Base-by-base conservation (phyloP, 2,888 invertebrate genomes). In the Drosophila paramelanica region DNA sequence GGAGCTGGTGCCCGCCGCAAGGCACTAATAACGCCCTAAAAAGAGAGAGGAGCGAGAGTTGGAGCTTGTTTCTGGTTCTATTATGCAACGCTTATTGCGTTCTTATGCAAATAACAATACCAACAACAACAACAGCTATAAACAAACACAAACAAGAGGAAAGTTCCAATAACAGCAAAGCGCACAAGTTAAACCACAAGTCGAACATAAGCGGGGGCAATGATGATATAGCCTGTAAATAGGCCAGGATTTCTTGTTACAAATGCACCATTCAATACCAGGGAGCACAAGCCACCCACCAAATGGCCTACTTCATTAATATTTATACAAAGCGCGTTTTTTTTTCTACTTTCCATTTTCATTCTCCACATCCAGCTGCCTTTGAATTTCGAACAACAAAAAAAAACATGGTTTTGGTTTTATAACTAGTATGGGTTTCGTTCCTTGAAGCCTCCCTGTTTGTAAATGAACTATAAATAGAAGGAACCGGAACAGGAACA, bases 171-270 rank as follows among this genome's bases (percentile, higher is more conserved):
- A 77, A 73, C 58, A 77, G 64, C 67, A 64, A 67, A 57, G 43
- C 66, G 47, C 74, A 74, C 50, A 60, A 74, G 64, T 58, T 42
- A 31, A 67, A 59, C 67, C 49, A 57, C 71, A 38, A 50, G 39
- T 38, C 14, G 39, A 38, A 25, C 10, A 33, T 36, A 36, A 50
- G 7, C 11, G 53, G 42, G 23, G 20, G 53, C 23, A 46, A 51
- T 62, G 58, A 43, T 57, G 58, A 43, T 57, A 51, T 64, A 72
- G 72, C 62, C 77, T 68, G 77, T 66, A 83, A 83, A 88, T 88
- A 77, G 83, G 86, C 82, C 83, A 88, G 82, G 77, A 81, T 70
- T 88, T 79, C 88, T 83, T 82, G 88, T 70, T 85, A 72, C 79
- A 79, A 83, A 81, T 79, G 72, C 68, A 56, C 62, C 68, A 81